A percentile compares a stretch with the other conserved stretches of the same genome.
Evolutionary conservation across 2,113 vertebrate species (phyloP).

Genomic region (Amia ocellicauda): DNA sequence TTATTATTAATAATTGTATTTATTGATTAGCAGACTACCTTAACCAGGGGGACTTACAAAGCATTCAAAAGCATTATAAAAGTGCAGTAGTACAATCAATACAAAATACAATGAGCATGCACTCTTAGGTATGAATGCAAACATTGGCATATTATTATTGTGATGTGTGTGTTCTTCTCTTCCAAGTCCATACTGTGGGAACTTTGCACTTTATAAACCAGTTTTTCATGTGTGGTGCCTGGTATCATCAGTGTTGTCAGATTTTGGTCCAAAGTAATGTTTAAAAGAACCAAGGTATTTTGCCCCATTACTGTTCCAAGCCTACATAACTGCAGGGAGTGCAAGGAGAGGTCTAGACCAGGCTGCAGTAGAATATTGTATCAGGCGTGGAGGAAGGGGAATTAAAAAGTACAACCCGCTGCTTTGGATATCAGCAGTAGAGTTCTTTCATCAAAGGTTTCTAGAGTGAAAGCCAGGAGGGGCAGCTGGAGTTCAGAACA

Average conservation of each 20-base stretch:
- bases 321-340: background rate
- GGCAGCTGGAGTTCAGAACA: background rate
- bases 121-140: no score
- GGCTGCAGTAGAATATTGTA: background rate
- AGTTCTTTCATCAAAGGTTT: background rate
- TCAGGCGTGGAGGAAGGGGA: background rate
- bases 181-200: no score
- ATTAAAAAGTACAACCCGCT: no score
- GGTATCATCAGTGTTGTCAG: background rate
- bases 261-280: background rate
- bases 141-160: no score
- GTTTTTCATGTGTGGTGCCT: background rate
- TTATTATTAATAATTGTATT: no score
- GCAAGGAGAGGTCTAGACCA: background rate
- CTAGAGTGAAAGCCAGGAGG: background rate
- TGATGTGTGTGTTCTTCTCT: no score
- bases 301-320: background rate
- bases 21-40: no score
- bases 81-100: no score
- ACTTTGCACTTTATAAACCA: no score
- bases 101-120: no score
- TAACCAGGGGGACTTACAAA: no score
- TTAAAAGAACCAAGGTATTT: background rate
- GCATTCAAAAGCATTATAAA: no score
- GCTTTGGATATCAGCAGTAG: background rate